These are phyloP conservation scores for Baronia brevicornis DNA, from an alignment of 2,888 invertebrate genomes.

Conservation along the genomic window DNA sequence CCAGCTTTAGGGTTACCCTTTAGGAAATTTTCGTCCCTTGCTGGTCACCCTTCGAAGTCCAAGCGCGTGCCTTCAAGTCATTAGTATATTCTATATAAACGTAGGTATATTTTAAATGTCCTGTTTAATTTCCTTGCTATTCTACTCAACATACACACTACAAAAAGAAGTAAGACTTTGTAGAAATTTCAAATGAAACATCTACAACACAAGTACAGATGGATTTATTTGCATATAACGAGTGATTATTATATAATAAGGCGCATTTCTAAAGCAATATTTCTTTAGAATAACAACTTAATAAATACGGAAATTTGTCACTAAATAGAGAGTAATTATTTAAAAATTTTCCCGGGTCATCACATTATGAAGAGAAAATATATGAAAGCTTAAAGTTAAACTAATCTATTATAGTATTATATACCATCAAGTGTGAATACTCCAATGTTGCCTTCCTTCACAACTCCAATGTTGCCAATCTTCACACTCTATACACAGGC, in stretches of 20 bases:
- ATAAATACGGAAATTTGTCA: too few relatives aligned
- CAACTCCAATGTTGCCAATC: too few relatives aligned
- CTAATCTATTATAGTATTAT: too few relatives aligned
- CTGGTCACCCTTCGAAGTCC: conserved; percentile 68
- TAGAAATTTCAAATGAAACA: conserved; percentile 11
- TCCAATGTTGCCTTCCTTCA: conserved; percentile 1
- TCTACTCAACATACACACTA: conserved; percentile 32
- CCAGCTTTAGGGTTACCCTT: conserved; percentile 71
- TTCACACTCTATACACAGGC: conserved; percentile 27
- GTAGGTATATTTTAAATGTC: conserved; percentile 56
- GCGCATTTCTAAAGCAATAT: conserved; percentile 1
- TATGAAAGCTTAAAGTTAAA: too few relatives aligned
- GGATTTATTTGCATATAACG: conserved; percentile 9
- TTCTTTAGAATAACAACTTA: too few relatives aligned
- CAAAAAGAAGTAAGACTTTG: conserved; percentile 23
- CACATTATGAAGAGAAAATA: too few relatives aligned
- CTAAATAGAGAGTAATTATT: too few relatives aligned
- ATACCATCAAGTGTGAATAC: conserved; percentile 5
- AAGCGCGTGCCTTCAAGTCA: conserved; percentile 58
- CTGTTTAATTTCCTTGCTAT: conserved; percentile 46
- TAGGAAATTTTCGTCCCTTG: conserved; percentile 66
- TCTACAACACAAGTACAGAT: conserved; percentile 6
- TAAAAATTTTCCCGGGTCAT: too few relatives aligned
- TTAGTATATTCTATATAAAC: conserved; percentile 60
- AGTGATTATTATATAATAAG: neutral